These are phyloP conservation scores for Enhydra lutris DNA, from an alignment of 2,113 vertebrate genomes.

Conservation along the genomic window DNA sequence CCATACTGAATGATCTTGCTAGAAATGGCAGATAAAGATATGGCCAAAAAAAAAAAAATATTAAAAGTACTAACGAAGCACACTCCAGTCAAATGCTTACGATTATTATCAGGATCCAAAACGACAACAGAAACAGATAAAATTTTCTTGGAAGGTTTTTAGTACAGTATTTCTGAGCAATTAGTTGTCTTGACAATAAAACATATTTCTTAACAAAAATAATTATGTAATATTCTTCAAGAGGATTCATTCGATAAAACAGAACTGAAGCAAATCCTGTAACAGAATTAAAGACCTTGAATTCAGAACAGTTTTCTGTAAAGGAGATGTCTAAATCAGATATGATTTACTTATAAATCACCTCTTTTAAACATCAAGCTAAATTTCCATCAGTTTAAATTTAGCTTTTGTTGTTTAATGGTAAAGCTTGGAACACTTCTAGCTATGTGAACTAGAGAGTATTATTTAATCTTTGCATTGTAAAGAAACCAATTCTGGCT, in stretches of 20 bases:
- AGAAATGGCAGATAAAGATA: neutral
- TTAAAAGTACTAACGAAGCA: neutral
- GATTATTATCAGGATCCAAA: neutral
- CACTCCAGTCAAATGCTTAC: conserved; percentile 28
- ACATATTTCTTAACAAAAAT: neutral
- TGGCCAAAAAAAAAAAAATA: neutral
- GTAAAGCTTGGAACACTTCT: neutral
- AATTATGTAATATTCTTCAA: neutral
- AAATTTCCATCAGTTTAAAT: neutral
- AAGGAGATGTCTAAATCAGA: neutral
- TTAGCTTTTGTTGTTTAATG: neutral
- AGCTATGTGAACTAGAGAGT: neutral
- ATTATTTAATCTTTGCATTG: neutral
- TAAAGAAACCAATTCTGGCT: neutral
- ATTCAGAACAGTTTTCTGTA: neutral
- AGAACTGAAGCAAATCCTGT: neutral
- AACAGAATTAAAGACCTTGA: neutral
- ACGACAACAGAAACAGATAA: neutral
- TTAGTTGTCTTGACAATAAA: neutral
- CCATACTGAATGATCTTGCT: neutral
- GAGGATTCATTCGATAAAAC: neutral
- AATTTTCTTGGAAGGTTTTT: neutral
- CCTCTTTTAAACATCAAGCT: neutral
- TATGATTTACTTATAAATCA: neutral
- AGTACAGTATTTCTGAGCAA: neutral